Evolutionary conservation across 2,888 invertebrate species (phyloP), one percentile per base, ranked within the genome.

Genomic region (Xanthorhoe designata): DNA sequence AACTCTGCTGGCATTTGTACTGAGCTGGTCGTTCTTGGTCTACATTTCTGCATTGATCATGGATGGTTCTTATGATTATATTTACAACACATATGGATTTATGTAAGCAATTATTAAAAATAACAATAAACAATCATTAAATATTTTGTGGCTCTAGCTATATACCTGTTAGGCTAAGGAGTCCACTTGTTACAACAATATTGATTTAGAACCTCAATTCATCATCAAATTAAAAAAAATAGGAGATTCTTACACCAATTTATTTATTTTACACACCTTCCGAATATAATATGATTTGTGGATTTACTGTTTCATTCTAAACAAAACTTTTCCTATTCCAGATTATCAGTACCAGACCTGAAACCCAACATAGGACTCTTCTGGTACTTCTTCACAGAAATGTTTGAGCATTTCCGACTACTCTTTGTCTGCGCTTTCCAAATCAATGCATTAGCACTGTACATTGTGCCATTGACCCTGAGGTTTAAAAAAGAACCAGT

Each of bases 371-470:
- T 99, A 77, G 99, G 99, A 0, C 93, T 99, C 1, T 99, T 99
- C 89, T 99, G 99, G 99, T 99, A 99, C 84, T 99, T 99, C 91
- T 99, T 99, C 88, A 99, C 99, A 0, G 99, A 99, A 94, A 99
- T 99, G 98, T 99, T 99, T 94, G 99, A 99, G 79, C 99, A 99
- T 89, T 99, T 99, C 83, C 96, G 98, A 57, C 94, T 97, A 69
- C 95, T 99, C 79, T 99, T 99, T 91, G 96, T 99, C 24, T 98
- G 97, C 83, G 98, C 99, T 73, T 99, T 99, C 87, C 99, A 99
- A 95, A 96, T 99, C 76, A 99, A 99, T 89, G 98, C 97, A 4
- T 95, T 98, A 62, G 95, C 98, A 50, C 93, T 99, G 56, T 99
- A 99, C 87, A 95, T 98, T 62, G 94, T 98, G 15, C 99, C 99